Evolutionary conservation across 1,140 invertebrate genomes (phyloP), one percentile per base, ranked within the genome.

Genomic region (Pseudomyrmex concolor): DNA sequence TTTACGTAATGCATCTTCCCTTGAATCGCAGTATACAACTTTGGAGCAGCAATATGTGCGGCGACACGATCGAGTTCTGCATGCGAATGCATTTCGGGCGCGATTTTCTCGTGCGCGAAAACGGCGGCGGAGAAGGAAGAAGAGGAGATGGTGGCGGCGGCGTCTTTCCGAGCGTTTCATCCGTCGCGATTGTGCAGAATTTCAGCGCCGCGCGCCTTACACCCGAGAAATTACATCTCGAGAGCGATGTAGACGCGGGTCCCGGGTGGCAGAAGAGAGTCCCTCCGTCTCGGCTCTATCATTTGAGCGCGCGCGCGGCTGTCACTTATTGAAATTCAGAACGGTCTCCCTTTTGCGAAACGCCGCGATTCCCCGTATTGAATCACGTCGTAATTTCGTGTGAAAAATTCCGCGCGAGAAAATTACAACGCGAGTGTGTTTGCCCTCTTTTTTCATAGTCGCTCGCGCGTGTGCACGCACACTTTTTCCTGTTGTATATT

Each of bases 311-410:
- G 34, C 34, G 34, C 34, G 45, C 19, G 66, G 66, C 66, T 80
- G 76, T 71, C 66, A 80, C 76, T 80, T 80, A 80, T 80, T 80
- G 76, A 80, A 80, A 80, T 80, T 80, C 76, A 80, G 50, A 54
- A 71, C 76, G 55, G 12, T 17, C 54, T 34, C 54, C 5, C 25
- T 67, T 43, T 54, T 45, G 66, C 12, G 43, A 80, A 71, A 80
- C 76, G 66, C 66, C 43, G 22, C 54, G 66, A 80, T 80, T 80
- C 22, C 34, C 34, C n/a, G 66, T 71, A 60, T 59, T 71, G 66
- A 80, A 80, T 70, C 54, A 80, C 76, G 76, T 70, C 57, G 76
- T 80, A 80, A 80, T 80, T 70, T 71, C 19, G 19, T 68, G 74
- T n/a, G 66, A 80, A 71, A 71, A 80, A 80, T 80, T 71, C n/a